Percentiles rank a stretch among this genome's conserved stretches.
These are phyloP conservation scores for Phyllopteryx taeniolatus DNA, from an alignment of 2,113 vertebrate species.

Conservation along the genomic window DNA sequence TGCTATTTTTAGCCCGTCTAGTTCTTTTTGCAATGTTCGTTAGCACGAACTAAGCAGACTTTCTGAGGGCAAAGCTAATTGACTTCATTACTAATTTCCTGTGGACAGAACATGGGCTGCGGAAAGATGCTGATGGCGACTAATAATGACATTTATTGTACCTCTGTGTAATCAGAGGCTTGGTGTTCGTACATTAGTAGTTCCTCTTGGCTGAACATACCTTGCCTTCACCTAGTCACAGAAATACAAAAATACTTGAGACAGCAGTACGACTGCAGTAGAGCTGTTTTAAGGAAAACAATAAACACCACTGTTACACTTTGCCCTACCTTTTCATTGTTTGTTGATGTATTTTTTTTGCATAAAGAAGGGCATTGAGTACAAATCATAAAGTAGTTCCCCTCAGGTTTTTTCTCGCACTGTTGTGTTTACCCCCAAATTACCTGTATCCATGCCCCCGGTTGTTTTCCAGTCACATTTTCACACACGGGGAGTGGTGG, in stretches of 20 bases:
- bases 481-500: constrained; percentile 38
- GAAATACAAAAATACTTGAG: neutral
- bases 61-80: neutral
- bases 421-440: constrained; percentile 45
- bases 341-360: neutral
- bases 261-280: neutral
- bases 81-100: constrained; percentile 9
- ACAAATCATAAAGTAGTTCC: constrained; percentile 17
- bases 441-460: constrained; percentile 44
- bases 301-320: neutral
- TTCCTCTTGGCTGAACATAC: neutral
- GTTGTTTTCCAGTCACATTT: constrained; percentile 56
- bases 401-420: constrained; percentile 44
- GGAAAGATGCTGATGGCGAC: constrained; percentile 3
- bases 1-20: too few relatives aligned
- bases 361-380: constrained; percentile 29
- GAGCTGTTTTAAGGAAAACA: neutral
- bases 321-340: neutral
- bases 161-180: neutral
- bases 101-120: constrained; percentile 3
- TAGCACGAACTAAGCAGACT: too few relatives aligned
- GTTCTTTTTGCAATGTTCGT: too few relatives aligned
- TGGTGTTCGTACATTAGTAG: neutral
- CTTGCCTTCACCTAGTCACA: neutral
- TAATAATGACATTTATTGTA: neutral